phyloP scores from a whole-genome alignment of 1,140 invertebrate species.

The Augochlora pura region DNA sequence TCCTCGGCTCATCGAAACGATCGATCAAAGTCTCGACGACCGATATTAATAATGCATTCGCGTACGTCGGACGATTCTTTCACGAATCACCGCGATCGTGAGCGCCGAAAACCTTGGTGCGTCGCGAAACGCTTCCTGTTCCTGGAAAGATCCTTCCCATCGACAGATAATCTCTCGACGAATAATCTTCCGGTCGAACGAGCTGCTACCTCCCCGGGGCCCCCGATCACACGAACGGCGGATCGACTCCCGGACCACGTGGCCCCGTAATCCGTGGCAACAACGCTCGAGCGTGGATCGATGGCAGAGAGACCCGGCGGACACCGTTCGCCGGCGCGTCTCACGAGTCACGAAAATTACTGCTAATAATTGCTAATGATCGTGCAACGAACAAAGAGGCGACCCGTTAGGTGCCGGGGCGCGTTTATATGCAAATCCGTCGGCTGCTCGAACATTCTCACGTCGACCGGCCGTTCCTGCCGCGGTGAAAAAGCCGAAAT shows the following conservation, averaged over 20 bases:
- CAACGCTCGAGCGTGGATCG: background rate
- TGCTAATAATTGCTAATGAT: constrained; percentile 48
- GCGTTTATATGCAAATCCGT: constrained; percentile 48
- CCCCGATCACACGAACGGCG: background rate
- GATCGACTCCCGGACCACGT: background rate
- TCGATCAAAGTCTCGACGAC: no score
- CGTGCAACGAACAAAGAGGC: constrained; percentile 33
- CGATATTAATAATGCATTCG: no score
- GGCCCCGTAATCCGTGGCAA: background rate
- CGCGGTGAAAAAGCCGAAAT: constrained; percentile 5
- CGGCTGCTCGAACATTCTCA: constrained; percentile 26
- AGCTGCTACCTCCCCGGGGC: background rate
- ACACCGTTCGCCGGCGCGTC: background rate
- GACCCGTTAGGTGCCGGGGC: constrained; percentile 28
- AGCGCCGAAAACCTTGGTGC: background rate
- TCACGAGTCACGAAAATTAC: constrained; percentile 44
- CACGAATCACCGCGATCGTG: background rate
- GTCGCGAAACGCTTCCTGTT: background rate
- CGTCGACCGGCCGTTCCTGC: constrained; percentile 34
- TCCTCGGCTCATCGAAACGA: no score
- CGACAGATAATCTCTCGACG: no score
- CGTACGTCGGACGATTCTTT: no score
- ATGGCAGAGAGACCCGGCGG: background rate
- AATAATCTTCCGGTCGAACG: background rate
- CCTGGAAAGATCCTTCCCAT: background rate